Conservation (phyloP, 2,888 invertebrate species). For the Elegia similella region DNA sequence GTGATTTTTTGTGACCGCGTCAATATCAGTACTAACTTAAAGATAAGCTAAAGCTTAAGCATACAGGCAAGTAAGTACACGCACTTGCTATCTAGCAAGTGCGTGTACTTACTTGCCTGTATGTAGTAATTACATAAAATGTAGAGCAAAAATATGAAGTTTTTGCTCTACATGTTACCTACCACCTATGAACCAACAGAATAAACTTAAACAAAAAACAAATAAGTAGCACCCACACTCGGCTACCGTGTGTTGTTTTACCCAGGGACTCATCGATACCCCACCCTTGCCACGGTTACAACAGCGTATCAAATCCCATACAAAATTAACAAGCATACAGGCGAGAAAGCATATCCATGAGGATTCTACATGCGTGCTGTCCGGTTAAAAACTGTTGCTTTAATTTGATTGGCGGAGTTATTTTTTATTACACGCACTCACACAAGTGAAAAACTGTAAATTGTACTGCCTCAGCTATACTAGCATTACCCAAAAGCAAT, state of each 20-base stretch:
- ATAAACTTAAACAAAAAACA: not conserved
- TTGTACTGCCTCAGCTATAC: constrained; percentile 16
- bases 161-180: too few relatives aligned
- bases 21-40: too few relatives aligned
- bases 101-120: too few relatives aligned
- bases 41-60: too few relatives aligned
- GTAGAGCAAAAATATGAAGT: too few relatives aligned
- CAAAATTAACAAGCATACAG: constrained; percentile 56
- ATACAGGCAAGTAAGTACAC: too few relatives aligned
- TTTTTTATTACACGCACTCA: not conserved
- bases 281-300: too few relatives aligned
- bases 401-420: not conserved
- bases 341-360: constrained; percentile 10
- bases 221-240: constrained; percentile 32
- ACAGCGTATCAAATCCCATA: constrained; percentile 55
- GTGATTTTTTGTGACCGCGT: too few relatives aligned
- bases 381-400: not conserved
- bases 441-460: not conserved
- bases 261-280: constrained; percentile 22
- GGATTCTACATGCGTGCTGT: not conserved
- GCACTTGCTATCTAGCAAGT: too few relatives aligned
- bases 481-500: constrained; percentile 44
- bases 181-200: too few relatives aligned
- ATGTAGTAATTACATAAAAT: too few relatives aligned
- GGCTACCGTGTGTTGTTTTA: not conserved